These are phyloP conservation scores for Forbesichthys agassizii DNA, from an alignment of 2,113 vertebrate genomes.

Conservation along the genomic window DNA sequence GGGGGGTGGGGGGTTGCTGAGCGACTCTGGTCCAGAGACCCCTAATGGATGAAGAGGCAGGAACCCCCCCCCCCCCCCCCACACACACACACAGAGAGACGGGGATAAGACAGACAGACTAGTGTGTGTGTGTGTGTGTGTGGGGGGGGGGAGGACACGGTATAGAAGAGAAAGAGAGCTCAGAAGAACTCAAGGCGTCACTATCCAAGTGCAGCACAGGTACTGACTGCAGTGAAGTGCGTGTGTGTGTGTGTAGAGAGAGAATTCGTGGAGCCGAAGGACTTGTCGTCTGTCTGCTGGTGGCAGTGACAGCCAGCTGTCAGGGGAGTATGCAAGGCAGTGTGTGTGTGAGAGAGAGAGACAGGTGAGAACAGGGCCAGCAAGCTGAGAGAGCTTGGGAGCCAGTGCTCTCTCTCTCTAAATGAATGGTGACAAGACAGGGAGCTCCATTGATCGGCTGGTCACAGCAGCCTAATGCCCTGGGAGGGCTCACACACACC, in stretches of 20 bases:
- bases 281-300: conserved; percentile 73
- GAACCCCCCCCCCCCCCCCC: too few relatives aligned
- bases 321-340: conserved; percentile 49
- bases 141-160: conserved; percentile 2
- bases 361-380: conserved; percentile 74
- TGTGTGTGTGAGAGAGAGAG: conserved; percentile 30
- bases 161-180: conserved; percentile 27
- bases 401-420: conserved; percentile 71
- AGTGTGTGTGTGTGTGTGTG: conserved; percentile 24
- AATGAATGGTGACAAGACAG: conserved; percentile 79
- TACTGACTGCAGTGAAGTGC: conserved; percentile 1
- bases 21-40: conserved; percentile 56
- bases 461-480: conserved; percentile 74
- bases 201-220: conserved; percentile 57
- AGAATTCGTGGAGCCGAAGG: conserved; percentile 63
- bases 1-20: too few relatives aligned
- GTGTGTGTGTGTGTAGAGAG: conserved; percentile 7
- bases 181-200: conserved; percentile 30
- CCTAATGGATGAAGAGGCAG: conserved; percentile 48
- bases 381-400: conserved; percentile 69
- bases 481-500: conserved; percentile 64
- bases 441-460: conserved; percentile 78
- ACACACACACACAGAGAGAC: background rate
- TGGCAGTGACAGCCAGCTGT: conserved; percentile 75
- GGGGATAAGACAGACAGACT: conserved; percentile 50